Base-by-base conservation (phyloP, 2,797 vertebrate species). In the Melanotaenia parkinsoni region DNA sequence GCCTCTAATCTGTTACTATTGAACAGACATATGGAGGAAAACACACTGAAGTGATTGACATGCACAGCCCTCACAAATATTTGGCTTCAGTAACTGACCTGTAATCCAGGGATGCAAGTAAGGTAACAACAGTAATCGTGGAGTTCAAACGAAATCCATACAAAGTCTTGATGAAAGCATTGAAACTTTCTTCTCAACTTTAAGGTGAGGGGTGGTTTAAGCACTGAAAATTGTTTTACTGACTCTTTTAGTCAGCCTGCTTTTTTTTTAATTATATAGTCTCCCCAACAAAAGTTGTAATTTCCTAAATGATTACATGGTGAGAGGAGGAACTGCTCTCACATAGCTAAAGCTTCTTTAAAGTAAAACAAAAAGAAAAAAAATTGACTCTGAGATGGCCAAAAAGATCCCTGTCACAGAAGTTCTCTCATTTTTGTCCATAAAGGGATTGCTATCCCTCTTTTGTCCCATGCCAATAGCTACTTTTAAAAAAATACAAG, bases 61-160 rank as follows among this genome's bases (percentile, higher is more conserved):
- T 93, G 92, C 90, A 93, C 82, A 91, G 83, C 91, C 91, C 88
- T 92, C 86, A 90, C 83, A 91, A 92, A 88, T 76, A 84, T 85
- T 93, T 92, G 84, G 84, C 91, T 92, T 92, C 91, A 92, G 91
- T 90, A 94, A 94, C 92, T 95, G 89, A 95, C 94, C 93, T 94
- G 91, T 91, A 91, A 81, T 94, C 94, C 93, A 79, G 86, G 87
- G 91, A 91, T 92, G 91, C 90, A 93, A 91, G 91, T 92, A 93
- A 93, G 79, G 85, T 91, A 91, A 91, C 83, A 90, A 92, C 86
- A 89, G 74, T 92, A 89, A 92, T 82, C 75, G 76, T 89, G 87
- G 91, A 81, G 83, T 91, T 91, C 89, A 92, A 92, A 93, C 76
- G 77, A 93, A 90, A 91, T 90, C 91, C 85, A 93, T 85, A 89